Conservation (phyloP, 2,797 vertebrate genomes). For the Ctenosaura bakeri region DNA sequence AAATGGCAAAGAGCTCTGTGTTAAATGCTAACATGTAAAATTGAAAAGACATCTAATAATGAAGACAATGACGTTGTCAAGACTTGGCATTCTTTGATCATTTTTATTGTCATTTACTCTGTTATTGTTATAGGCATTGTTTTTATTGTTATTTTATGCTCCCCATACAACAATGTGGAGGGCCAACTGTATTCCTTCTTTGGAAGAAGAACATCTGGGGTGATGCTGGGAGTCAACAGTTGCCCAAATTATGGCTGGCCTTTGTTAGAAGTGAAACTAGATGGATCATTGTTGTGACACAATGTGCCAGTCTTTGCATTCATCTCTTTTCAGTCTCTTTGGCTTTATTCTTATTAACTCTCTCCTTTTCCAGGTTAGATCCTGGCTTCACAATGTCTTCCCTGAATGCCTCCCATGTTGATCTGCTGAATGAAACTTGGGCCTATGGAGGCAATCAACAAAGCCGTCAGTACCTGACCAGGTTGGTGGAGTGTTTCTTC, state of each 20-base stretch:
- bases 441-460: constrained; percentile 19
- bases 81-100: no score
- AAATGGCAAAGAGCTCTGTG: no score
- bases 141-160: no score
- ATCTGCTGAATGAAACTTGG: constrained; percentile 10
- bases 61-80: no score
- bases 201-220: not conserved
- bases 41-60: no score
- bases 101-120: no score
- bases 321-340: not conserved
- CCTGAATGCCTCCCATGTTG: constrained; percentile 16
- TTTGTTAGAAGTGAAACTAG: not conserved
- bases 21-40: no score
- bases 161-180: no score
- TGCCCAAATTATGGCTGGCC: not conserved
- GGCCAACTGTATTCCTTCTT: rapidly evolving
- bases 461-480: not conserved
- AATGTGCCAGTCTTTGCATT: not conserved
- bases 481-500: not conserved
- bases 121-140: no score
- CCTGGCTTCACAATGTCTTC: constrained; percentile 17
- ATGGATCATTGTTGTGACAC: not conserved
- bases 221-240: not conserved
- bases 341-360: not conserved
- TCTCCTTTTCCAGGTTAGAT: not conserved